Conservation (phyloP, 2,888 invertebrate species). For the Drosophila borborema region DNA sequence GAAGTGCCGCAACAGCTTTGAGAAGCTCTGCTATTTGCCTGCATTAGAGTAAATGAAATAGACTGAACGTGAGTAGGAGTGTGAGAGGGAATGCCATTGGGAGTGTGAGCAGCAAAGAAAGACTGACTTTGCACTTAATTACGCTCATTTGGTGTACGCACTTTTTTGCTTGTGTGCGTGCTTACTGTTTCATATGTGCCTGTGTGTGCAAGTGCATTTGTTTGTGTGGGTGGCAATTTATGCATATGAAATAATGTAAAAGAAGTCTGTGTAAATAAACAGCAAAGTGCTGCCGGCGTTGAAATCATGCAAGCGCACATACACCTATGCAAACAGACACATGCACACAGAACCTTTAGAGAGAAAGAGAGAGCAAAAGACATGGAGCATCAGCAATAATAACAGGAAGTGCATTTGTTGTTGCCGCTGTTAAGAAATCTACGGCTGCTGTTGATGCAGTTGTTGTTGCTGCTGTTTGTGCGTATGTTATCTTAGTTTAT, state of each 20-base stretch:
- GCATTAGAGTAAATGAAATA: slow-evolving; percentile 8
- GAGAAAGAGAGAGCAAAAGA: neutral
- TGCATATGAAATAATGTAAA: slow-evolving; percentile 73
- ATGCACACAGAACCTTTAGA: neutral
- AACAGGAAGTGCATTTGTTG: slow-evolving; percentile 77
- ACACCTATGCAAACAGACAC: slow-evolving; percentile 71
- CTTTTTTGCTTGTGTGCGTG: slow-evolving; percentile 40
- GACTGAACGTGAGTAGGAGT: neutral
- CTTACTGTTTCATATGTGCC: slow-evolving; percentile 3
- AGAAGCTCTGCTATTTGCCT: slow-evolving; percentile 14
- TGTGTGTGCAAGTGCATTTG: slow-evolving; percentile 16
- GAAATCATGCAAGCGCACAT: slow-evolving; percentile 69
- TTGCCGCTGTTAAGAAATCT: slow-evolving; percentile 74
- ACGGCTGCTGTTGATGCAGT: slow-evolving; percentile 27
- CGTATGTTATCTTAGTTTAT: slow-evolving; percentile 74
- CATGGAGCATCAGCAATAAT: slow-evolving; percentile 59
- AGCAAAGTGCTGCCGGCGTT: slow-evolving; percentile 78
- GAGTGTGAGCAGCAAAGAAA: slow-evolving; percentile 17
- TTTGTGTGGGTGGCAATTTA: slow-evolving; percentile 65
- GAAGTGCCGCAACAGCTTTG: slow-evolving; percentile 30
- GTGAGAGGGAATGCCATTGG: neutral
- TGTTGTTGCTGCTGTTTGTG: slow-evolving; percentile 44
- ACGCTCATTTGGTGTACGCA: slow-evolving; percentile 62
- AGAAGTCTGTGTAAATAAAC: slow-evolving; percentile 78
- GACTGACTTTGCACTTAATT: slow-evolving; percentile 59